Percentiles rank a stretch among this genome's conserved stretches.
Conservation (phyloP, 2,797 vertebrate genomes). For the Poecile montanus region DNA sequence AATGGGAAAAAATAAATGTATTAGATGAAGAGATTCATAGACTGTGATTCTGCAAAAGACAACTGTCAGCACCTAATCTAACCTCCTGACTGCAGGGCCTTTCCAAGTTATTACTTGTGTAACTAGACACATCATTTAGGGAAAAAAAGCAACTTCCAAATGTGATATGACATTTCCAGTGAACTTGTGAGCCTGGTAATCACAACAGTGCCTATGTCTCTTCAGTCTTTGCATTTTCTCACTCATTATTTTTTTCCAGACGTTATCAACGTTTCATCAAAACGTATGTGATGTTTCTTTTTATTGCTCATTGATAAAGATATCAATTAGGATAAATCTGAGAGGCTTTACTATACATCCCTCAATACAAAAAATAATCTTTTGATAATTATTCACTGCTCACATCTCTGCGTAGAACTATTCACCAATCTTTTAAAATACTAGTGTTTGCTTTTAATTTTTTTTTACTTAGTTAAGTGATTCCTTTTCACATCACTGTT, state of each 20-base stretch:
- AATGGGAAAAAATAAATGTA: not conserved
- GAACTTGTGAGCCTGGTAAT: not conserved
- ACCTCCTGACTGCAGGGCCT: not conserved
- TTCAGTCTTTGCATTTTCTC: not conserved
- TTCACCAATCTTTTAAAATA: not conserved
- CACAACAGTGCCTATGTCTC: not conserved
- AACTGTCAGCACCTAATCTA: not conserved
- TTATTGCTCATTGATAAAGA: not conserved
- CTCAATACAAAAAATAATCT: not conserved
- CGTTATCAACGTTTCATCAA: not conserved
- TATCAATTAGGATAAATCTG: not conserved
- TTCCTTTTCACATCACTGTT: not conserved
- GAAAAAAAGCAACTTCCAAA: not conserved
- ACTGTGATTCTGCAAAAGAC: not conserved
- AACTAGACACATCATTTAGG: not conserved
- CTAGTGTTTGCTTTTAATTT: not conserved
- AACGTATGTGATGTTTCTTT: not conserved
- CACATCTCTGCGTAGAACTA: not conserved
- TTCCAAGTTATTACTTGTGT: conserved; percentile 1
- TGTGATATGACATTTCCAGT: not conserved
- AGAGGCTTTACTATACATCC: not conserved
- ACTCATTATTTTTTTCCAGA: not conserved
- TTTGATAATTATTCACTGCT: not conserved
- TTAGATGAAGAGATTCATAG: not conserved
- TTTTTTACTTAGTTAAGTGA: not conserved